phyloP scores from a whole-genome alignment of 1,140 invertebrate species.

The Pseudomyrmex pallidus region DNA sequence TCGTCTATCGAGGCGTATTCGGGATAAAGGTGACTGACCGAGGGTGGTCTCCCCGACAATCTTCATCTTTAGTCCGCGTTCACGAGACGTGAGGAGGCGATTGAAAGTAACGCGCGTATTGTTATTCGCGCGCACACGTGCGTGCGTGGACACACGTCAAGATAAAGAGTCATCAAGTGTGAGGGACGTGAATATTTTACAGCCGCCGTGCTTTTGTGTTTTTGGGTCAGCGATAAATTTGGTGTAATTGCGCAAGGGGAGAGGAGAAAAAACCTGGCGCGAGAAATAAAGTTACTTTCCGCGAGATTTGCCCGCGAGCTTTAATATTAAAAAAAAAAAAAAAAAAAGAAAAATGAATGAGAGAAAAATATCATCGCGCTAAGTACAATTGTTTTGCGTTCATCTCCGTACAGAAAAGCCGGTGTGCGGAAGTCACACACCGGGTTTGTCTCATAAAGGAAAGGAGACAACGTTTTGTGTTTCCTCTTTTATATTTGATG shows the following conservation, averaged over 20 bases:
- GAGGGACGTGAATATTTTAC: constrained; percentile 33
- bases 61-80: neutral
- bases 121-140: neutral
- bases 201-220: neutral
- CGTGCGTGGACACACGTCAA: too few relatives aligned
- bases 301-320: neutral
- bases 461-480: neutral
- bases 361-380: neutral
- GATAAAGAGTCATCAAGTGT: constrained; percentile 10
- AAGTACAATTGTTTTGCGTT: neutral
- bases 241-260: constrained; percentile 6
- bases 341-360: neutral
- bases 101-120: neutral
- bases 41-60: neutral
- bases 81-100: neutral
- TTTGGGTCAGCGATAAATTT: constrained; percentile 32
- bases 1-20: constrained; percentile 40
- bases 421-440: neutral
- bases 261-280: too few relatives aligned
- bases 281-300: neutral
- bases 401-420: neutral
- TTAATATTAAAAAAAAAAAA: constrained; percentile 1
- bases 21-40: constrained; percentile 35
- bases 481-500: constrained; percentile 25
- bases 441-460: neutral